Base-by-base conservation (phyloP, 2,888 invertebrate species). In the Aromia moschata region DNA sequence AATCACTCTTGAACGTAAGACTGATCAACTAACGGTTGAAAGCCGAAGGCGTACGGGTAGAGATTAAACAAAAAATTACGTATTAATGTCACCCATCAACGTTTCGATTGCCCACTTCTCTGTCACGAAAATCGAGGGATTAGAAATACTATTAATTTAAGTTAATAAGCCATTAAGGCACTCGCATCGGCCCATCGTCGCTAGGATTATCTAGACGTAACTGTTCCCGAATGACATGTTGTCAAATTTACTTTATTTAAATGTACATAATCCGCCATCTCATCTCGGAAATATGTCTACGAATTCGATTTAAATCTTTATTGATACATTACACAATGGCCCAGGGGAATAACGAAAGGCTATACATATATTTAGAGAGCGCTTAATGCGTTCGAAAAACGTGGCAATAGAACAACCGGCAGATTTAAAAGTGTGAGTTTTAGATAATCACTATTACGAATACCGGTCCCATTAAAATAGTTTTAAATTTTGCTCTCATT, bases 121-220 rank as follows among this genome's bases (percentile, higher is more conserved):
- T 31, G 47, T 47, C 17, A 46, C 36, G 15, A 12, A 49, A 37
- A 37, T 33, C 52, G 40, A 20, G 12, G 58, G 56, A 62, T 62
- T 62, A 56, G 30, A 56, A 40, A 40, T 55, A 53, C 49, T 53
- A 47, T 56, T 43, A 46, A 55, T 49, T 43, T 54, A 30, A 51
- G 41, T 30, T 43, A 18, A 4, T 14, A 20, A 45, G 45, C 60
- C 57, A 60, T 63, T 63, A 63, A 40, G 56, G 55, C 52, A 56
- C 58, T 56, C 55, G 41, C 56, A 51, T 52, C 20, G 37, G 33
- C 15, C 44, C 49, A 44, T 63, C 63, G 54, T 60, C 59, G 57
- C 57, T 52, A 52, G 63, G 63, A 60, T 63, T 63, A 63, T 63
- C 63, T 63, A 63, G 63, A 63, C 60, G 54, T 63, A 63, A 63